A percentile compares a stretch with the other conserved stretches of the same genome.
These are phyloP conservation scores for Xestobium rufovillosum DNA, from an alignment of 2,888 invertebrate species.

Conservation along the genomic window DNA sequence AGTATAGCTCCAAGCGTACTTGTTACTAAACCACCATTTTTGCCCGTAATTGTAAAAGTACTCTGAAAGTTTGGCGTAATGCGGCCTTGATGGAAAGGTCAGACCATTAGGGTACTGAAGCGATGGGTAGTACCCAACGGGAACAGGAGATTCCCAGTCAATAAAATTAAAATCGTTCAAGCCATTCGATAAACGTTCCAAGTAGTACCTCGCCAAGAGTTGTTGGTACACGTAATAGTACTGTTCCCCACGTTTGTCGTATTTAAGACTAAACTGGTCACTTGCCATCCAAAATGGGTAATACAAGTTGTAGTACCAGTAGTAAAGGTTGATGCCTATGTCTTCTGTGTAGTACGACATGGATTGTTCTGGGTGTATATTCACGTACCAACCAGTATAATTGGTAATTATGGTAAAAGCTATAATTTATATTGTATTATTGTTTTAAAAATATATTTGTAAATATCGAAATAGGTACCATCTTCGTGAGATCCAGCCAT, in stretches of 20 bases:
- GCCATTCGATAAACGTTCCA: slow-evolving; percentile 66
- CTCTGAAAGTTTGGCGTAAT: slow-evolving; percentile 47
- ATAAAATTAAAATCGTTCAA: slow-evolving; percentile 58
- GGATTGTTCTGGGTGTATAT: slow-evolving; percentile 48
- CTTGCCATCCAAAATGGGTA: slow-evolving; percentile 60
- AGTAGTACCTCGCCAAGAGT: slow-evolving; percentile 62
- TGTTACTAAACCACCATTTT: slow-evolving; percentile 34
- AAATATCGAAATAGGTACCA: no score
- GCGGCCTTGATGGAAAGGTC: slow-evolving; percentile 55
- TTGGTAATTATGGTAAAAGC: slow-evolving; percentile 54
- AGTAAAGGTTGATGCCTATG: slow-evolving; percentile 57
- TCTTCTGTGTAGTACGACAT: slow-evolving; percentile 69
- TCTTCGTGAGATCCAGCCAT: slow-evolving; percentile 22
- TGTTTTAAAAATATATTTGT: no score
- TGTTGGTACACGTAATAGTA: slow-evolving; percentile 62
- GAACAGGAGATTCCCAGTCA: slow-evolving; percentile 46
- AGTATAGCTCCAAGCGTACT: slow-evolving; percentile 47
- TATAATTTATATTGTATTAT: slow-evolving; percentile 33
- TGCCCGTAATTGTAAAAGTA: slow-evolving; percentile 38
- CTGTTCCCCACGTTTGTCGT: slow-evolving; percentile 56
- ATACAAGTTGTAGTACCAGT: slow-evolving; percentile 54
- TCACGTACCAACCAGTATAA: slow-evolving; percentile 51
- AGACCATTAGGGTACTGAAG: slow-evolving; percentile 58
- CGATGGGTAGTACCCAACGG: slow-evolving; percentile 57
- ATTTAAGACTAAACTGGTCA: slow-evolving; percentile 46